These are phyloP conservation scores for Lagopus leucura DNA, from an alignment of 2,113 vertebrate genomes.

Conservation along the genomic window DNA sequence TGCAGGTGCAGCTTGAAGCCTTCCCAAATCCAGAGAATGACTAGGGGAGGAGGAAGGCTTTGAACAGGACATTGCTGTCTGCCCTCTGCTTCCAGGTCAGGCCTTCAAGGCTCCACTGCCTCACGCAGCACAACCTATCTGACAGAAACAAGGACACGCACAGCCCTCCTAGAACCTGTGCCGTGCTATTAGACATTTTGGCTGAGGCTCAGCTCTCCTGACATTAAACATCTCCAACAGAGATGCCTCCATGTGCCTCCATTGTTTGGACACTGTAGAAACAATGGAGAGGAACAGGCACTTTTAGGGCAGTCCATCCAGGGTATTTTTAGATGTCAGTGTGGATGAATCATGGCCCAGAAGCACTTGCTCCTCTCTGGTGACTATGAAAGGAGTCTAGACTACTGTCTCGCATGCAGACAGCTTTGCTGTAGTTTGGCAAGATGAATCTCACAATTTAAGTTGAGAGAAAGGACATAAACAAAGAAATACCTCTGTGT, in stretches of 20 bases:
- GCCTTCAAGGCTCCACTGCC: neutral
- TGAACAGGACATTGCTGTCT: neutral
- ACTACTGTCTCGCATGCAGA: neutral
- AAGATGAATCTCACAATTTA: neutral
- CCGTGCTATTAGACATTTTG: neutral
- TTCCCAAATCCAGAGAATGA: neutral
- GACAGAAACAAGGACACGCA: neutral
- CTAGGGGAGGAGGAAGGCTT: neutral
- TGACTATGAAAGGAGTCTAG: slow-evolving; percentile 33
- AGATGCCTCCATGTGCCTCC: neutral
- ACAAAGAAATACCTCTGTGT: neutral
- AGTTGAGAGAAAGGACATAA: neutral
- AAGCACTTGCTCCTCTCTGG: neutral
- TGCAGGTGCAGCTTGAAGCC: neutral
- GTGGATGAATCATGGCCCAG: slow-evolving; percentile 9
- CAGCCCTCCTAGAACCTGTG: neutral
- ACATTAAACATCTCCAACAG: neutral
- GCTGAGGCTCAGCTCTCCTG: slow-evolving; percentile 1
- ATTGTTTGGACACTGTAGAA: slow-evolving; percentile 35
- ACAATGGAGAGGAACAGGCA: slow-evolving; percentile 30
- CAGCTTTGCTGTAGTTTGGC: neutral
- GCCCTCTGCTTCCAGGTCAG: neutral
- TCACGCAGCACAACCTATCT: neutral
- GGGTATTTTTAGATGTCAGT: slow-evolving; percentile 25
- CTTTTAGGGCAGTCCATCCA: slow-evolving; percentile 12